These are phyloP conservation scores for Holothuria scabra DNA, from an alignment of 53 echinoderm and acorn worm species.

Conservation along the genomic window DNA sequence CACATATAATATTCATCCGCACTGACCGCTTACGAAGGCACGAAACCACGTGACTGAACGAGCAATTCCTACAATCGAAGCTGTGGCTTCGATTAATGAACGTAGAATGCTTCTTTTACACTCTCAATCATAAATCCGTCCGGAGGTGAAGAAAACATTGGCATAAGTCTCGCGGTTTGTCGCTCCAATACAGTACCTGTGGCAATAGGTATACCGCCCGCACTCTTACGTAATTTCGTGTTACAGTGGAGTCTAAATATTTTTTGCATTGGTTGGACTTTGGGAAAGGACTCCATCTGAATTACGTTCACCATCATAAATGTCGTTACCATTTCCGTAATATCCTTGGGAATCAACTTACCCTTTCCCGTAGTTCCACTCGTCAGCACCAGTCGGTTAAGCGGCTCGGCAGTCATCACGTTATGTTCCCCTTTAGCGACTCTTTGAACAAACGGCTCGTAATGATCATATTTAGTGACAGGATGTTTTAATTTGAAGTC, in stretches of 20 bases:
- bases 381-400: conserved; percentile 59
- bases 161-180: neutral
- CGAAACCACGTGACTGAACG: too few relatives aligned
- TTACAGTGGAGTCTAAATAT: conserved; percentile 38
- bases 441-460: conserved; percentile 63
- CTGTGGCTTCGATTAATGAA: too few relatives aligned
- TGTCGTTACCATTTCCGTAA: neutral
- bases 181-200: conserved; percentile 5
- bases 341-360: conserved; percentile 34
- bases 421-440: conserved; percentile 72
- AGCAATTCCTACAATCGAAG: too few relatives aligned
- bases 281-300: neutral
- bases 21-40: too few relatives aligned
- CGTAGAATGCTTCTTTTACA: conserved; percentile 56
- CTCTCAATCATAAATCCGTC: conserved; percentile 58
- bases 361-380: conserved; percentile 76
- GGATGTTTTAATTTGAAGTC: conserved; percentile 67
- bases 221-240: conserved; percentile 14
- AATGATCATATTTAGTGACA: conserved; percentile 68
- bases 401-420: conserved; percentile 65
- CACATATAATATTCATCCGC: too few relatives aligned
- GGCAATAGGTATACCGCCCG: conserved; percentile 40
- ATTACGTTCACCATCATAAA: neutral
- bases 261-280: conserved; percentile 36
- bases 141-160: conserved; percentile 48